phyloP scores from a whole-genome alignment of 37 sponge, comb jelly and placozoan species.

The Corticium candelabrum region DNA sequence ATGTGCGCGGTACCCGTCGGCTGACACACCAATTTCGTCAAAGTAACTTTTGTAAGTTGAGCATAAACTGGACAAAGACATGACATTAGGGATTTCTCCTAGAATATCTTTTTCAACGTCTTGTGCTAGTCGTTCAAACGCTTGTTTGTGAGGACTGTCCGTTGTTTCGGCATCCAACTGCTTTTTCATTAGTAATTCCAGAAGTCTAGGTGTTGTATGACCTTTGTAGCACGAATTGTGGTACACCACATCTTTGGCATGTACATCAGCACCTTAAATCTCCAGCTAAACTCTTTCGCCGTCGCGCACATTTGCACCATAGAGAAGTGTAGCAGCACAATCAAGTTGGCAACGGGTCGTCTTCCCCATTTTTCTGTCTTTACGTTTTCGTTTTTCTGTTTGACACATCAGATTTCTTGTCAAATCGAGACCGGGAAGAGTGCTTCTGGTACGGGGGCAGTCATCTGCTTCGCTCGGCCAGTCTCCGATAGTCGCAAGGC shows the following conservation, averaged over 20 bases:
- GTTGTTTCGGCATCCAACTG: neutral
- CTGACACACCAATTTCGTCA: neutral
- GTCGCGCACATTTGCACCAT: neutral
- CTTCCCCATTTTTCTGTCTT: neutral
- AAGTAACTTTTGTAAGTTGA: neutral
- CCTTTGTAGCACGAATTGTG: neutral
- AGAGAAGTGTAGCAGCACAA: neutral
- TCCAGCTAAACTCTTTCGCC: neutral
- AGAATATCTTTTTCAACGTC: too few species aligned
- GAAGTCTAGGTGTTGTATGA: neutral
- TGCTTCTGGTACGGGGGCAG: too few species aligned
- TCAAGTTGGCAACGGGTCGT: neutral
- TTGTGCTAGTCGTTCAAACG: too few species aligned
- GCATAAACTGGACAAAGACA: too few species aligned
- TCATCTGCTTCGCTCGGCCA: too few species aligned
- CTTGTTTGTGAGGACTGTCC: neutral
- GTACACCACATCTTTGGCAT: neutral
- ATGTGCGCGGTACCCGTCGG: neutral
- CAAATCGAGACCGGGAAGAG: slow-evolving; percentile 1
- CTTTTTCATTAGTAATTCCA: neutral
- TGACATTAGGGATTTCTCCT: too few species aligned
- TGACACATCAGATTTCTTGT: neutral
- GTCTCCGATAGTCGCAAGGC: too few species aligned
- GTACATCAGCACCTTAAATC: neutral
- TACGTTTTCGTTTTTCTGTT: neutral